Evolutionary conservation across 1,140 invertebrate species (phyloP).

Genomic region (Cepaea nemoralis): DNA sequence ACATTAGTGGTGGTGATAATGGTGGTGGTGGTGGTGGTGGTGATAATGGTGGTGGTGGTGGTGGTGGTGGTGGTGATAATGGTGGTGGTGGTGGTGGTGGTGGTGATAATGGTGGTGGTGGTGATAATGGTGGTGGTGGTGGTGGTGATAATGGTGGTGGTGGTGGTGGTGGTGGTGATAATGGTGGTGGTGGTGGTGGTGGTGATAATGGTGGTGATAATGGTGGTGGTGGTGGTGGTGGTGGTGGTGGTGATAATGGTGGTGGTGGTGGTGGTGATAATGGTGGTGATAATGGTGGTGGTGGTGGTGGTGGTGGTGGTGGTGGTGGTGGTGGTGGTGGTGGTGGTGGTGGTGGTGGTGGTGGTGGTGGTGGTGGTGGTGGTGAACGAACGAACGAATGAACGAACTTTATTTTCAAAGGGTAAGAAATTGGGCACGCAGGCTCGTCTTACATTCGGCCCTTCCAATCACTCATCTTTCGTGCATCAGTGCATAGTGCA

Average conservation of each 20-base stretch:
- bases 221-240: slow-evolving; percentile 1
- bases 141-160: slow-evolving; percentile 5
- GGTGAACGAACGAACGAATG: too few relatives aligned
- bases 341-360: too few relatives aligned
- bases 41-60: background rate
- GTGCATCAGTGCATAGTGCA: too few relatives aligned
- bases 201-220: background rate
- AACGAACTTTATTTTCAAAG: too few relatives aligned
- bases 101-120: slow-evolving; percentile 12
- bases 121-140: slow-evolving; percentile 15
- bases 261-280: too few relatives aligned
- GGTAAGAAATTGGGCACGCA: too few relatives aligned
- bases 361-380: too few relatives aligned
- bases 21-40: slow-evolving; percentile 7
- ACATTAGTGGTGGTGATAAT: slow-evolving; percentile 9
- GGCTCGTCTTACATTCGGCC: too few relatives aligned
- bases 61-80: slow-evolving; percentile 12
- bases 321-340: too few relatives aligned
- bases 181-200: slow-evolving; percentile 12
- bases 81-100: slow-evolving; percentile 15
- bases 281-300: too few relatives aligned
- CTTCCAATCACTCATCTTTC: too few relatives aligned
- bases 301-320: too few relatives aligned
- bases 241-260: slow-evolving; percentile 13
- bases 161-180: slow-evolving; percentile 15